These are phyloP conservation scores for Erethizon dorsatum DNA, from an alignment of 2,797 vertebrate species.

Conservation along the genomic window DNA sequence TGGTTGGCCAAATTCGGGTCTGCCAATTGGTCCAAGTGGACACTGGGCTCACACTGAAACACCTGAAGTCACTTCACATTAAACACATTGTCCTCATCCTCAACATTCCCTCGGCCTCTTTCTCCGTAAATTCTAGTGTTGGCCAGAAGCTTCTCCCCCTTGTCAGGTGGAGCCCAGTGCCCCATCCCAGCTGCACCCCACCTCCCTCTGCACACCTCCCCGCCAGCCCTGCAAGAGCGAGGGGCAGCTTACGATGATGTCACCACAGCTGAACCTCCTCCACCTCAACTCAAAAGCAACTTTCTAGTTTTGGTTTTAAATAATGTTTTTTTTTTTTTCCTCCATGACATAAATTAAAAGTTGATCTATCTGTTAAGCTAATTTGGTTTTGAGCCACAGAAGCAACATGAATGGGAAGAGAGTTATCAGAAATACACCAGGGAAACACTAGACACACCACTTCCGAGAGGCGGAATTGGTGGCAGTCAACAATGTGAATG, in stretches of 20 bases:
- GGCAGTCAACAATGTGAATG: rapidly evolving
- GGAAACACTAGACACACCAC: neutral
- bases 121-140: neutral
- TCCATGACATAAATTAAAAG: slow-evolving; percentile 25
- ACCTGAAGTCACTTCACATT: neutral
- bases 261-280: neutral
- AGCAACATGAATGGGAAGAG: neutral
- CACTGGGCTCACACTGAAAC: neutral
- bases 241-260: neutral
- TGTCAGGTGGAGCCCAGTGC: neutral
- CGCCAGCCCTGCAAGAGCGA: neutral
- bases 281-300: neutral
- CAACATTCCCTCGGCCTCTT: neutral
- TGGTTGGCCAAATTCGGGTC: neutral
- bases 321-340: neutral
- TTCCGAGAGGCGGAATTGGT: neutral
- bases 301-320: neutral
- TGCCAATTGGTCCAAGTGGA: neutral
- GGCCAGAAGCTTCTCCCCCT: neutral
- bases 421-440: neutral
- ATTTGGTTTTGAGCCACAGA: neutral
- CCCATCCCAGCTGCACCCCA: neutral
- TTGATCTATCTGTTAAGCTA: neutral
- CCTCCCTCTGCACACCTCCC: neutral
- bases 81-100: neutral